Evolutionary conservation across 2,113 vertebrate species (phyloP).

Genomic region (Thunnus thynnus): DNA sequence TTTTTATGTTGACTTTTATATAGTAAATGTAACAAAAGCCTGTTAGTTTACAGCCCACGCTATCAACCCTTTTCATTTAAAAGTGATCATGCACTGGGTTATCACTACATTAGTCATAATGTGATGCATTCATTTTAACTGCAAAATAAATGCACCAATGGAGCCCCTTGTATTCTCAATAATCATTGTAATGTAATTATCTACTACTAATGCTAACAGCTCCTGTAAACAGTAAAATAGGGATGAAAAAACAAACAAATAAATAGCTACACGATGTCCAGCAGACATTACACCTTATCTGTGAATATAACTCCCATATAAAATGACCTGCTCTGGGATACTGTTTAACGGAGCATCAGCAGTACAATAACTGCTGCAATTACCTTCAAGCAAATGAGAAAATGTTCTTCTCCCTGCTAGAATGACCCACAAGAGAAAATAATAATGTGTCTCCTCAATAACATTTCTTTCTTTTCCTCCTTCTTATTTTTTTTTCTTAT

Average conservation of each 20-base stretch:
- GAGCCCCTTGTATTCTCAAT: too few species aligned
- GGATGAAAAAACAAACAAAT: conserved; percentile 9
- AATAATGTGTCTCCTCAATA: conserved; percentile 1
- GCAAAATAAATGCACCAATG: too few species aligned
- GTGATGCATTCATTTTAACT: too few species aligned
- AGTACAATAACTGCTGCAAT: conserved; percentile 58
- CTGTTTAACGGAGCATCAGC: conserved; percentile 51
- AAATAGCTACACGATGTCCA: conserved; percentile 22
- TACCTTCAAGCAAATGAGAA: conserved; percentile 59
- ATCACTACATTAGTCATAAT: too few species aligned
- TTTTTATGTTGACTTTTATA: too few species aligned
- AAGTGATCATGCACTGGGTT: too few species aligned
- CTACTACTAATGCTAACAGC: conserved; percentile 1
- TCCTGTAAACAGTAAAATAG: neutral
- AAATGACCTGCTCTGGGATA: conserved; percentile 47
- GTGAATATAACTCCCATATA: conserved; percentile 42
- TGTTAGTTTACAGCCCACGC: too few species aligned
- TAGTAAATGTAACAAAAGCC: too few species aligned
- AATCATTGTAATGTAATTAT: neutral
- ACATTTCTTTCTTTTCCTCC: neutral
- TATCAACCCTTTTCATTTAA: too few species aligned
- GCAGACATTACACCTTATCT: conserved; percentile 33
- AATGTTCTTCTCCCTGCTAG: conserved; percentile 35
- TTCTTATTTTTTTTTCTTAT: neutral
- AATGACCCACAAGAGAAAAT: conserved; percentile 32